Conservation (phyloP, 2,113 vertebrate genomes). For the Coreoperca whiteheadi region DNA sequence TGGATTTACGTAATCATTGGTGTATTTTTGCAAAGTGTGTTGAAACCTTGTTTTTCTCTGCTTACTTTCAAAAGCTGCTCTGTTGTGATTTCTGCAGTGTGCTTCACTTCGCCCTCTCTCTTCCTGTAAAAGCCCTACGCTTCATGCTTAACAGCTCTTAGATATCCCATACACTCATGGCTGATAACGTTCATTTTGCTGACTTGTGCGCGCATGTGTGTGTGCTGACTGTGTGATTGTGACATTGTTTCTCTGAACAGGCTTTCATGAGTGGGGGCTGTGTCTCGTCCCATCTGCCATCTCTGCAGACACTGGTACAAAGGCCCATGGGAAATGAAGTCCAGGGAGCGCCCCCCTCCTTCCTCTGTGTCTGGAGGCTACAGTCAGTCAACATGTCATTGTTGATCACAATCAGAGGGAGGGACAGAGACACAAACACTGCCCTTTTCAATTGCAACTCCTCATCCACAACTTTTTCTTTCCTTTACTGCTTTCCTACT, state of each 20-base stretch:
- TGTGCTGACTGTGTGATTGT: constrained; percentile 7
- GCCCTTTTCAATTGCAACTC: constrained; percentile 29
- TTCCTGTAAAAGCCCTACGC: background rate
- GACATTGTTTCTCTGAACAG: constrained; percentile 35
- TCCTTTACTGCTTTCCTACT: background rate
- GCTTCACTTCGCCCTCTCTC: background rate
- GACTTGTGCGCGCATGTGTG: constrained; percentile 7
- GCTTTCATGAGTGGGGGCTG: constrained; percentile 39
- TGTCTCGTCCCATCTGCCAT: constrained; percentile 61
- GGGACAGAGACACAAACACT: constrained; percentile 7
- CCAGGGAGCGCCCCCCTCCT: constrained; percentile 20
- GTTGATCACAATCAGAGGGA: constrained; percentile 51
- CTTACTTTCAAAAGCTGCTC: constrained; percentile 27
- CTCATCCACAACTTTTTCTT: background rate
- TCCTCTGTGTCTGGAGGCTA: constrained; percentile 50
- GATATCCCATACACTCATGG: constrained; percentile 14
- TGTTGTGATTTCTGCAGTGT: constrained; percentile 22
- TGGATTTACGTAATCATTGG: constrained; percentile 52
- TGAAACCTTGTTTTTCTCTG: constrained; percentile 17
- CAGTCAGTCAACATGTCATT: constrained; percentile 70
- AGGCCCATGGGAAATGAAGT: constrained; percentile 77
- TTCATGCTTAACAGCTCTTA: constrained; percentile 20
- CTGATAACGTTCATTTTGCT: constrained; percentile 44
- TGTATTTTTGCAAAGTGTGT: constrained; percentile 34
- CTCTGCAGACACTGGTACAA: constrained; percentile 67